Percentiles rank a stretch among this genome's conserved stretches.
Evolutionary conservation across 2,797 vertebrate genomes (phyloP).

Genomic region (Diplodus sargus): DNA sequence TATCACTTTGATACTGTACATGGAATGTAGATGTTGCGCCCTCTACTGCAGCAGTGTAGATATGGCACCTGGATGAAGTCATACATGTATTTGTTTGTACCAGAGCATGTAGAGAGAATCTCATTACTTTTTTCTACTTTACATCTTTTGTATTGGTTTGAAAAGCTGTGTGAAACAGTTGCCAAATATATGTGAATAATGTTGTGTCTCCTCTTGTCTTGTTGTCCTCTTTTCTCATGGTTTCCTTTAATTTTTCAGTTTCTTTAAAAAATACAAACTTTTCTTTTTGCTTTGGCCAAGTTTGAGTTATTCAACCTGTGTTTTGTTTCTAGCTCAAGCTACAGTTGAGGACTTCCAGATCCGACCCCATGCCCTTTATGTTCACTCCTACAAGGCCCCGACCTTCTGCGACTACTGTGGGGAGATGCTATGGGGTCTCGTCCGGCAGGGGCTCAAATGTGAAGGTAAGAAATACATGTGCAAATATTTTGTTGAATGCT

Average conservation of each 20-base stretch:
- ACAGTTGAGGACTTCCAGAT: conserved; percentile 99
- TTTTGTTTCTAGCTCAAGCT: conserved; percentile 90
- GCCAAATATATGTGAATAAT: conserved; percentile 13
- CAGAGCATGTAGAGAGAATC: background rate
- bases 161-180: background rate
- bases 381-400: conserved; percentile 98
- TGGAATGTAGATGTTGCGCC: conserved; percentile 60
- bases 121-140: background rate
- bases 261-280: background rate
- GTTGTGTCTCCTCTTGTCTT: conserved; percentile 7
- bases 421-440: conserved; percentile 98
- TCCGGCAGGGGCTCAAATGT: conserved; percentile 97
- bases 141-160: background rate
- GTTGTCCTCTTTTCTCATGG: conserved; percentile 10
- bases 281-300: conserved; percentile 48
- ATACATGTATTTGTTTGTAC: background rate
- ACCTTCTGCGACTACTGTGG: conserved; percentile 99
- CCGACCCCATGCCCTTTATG: conserved; percentile 95
- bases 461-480: conserved; percentile 88
- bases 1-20: conserved; percentile 9
- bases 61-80: conserved; percentile 33
- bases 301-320: conserved; percentile 54
- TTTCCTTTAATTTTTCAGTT: background rate
- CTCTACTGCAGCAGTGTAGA: conserved; percentile 68
- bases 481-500: background rate